Base-by-base conservation (phyloP, 2,888 invertebrate genomes). In the Acrocera orbiculus region DNA sequence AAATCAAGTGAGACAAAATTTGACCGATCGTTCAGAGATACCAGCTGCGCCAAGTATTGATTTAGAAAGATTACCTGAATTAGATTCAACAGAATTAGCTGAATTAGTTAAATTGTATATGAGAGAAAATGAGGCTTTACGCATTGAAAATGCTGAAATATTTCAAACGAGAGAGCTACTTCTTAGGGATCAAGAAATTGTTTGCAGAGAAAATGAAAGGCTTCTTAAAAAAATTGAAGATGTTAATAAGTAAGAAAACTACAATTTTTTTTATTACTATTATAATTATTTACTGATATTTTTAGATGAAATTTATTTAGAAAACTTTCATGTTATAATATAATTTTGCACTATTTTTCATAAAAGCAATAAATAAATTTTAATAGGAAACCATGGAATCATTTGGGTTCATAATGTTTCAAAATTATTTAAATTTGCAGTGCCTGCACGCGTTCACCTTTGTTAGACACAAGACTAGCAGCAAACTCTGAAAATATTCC, bases 151-250 rank as follows among this genome's bases (percentile, higher is more conserved):
- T 58, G 69, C 76, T 2, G 89, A 92, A 45, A 63, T 92, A 34
- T 87, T 76, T 59, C 69, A 69, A 22, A 71, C 80, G 1, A 63
- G 83, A 30, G 87, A 90, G 52, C 69, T 78, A 42, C 66, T 89
- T 39, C 67, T 86, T 42, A 61, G 87, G 9, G 92, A 93, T 55
- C 90, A 90, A 54, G 90, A 92, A 56, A 57, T 85, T 23, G 76
- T 92, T 17, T 86, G 85, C 49, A 64, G 83, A 35, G 92, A 93
- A 58, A 93, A 93, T 50, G 92, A 93, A 54, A 64, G 83, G 33
- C 64, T 93, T 38, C 60, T 85, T 34, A 82, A 79, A 56, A 86
- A 87, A 58, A 61, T 92, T 34, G 89, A 90, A 56, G 83, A 85
- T 58, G 80, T 83, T 37, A 83, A 82, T 59, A 73, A 74, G 83